Evolutionary conservation across 2,888 invertebrate species (phyloP).

Genomic region (Eupithecia abbreviata): DNA sequence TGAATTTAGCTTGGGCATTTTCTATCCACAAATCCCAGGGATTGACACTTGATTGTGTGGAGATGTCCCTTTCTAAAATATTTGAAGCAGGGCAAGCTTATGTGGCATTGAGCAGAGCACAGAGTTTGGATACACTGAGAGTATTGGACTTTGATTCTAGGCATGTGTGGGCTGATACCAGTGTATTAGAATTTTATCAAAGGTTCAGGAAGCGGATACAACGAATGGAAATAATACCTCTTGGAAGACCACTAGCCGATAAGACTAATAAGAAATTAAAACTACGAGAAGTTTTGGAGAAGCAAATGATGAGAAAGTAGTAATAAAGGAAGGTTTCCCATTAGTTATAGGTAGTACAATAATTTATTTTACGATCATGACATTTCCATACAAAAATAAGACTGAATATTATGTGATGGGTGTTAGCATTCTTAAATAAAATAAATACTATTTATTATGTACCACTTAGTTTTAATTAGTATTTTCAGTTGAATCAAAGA

Average conservation of each 20-base stretch:
- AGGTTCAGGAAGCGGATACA: conserved; percentile 86
- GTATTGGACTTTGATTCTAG: conserved; percentile 93
- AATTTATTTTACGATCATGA: conserved; percentile 40
- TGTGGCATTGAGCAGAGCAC: conserved; percentile 96
- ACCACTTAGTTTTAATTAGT: background rate
- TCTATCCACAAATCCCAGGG: conserved; percentile 99
- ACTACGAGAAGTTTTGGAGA: conserved; percentile 72
- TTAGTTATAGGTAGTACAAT: conserved; percentile 8
- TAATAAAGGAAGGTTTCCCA: conserved; percentile 24
- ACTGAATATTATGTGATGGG: conserved; percentile 41
- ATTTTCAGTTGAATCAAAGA: background rate
- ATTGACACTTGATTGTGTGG: conserved; percentile 96
- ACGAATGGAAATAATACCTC: conserved; percentile 86
- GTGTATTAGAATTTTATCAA: conserved; percentile 92
- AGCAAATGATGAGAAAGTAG: conserved; percentile 67
- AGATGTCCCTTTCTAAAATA: conserved; percentile 95
- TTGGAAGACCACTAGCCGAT: conserved; percentile 78
- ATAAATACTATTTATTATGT: conserved; percentile 21
- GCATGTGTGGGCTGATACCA: conserved; percentile 95
- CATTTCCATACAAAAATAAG: conserved; percentile 36
- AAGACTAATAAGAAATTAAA: conserved; percentile 75
- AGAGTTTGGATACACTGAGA: conserved; percentile 92
- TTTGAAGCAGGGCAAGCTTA: conserved; percentile 99
- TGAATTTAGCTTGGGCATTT: conserved; percentile 98
- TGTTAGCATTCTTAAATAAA: conserved; percentile 4